Evolutionary conservation across 2,113 vertebrate genomes (phyloP), one percentile per base, ranked within the genome.

Genomic region (Pionites leucogaster): DNA sequence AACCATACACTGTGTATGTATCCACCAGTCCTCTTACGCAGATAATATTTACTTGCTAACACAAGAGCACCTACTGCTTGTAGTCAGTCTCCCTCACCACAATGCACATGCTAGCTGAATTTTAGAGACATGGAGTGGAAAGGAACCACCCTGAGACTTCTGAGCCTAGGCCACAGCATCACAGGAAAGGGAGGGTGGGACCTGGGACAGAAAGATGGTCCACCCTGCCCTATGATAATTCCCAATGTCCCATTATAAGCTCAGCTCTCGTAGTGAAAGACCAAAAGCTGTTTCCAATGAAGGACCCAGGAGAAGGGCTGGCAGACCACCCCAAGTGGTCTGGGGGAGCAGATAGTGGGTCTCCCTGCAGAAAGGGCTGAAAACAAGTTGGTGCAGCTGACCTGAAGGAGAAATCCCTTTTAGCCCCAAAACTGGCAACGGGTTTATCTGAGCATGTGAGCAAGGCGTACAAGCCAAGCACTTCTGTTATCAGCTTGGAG

Each of bases 401-500:
- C 47, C 63, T 35, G 60, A 37, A 37, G 47, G 33, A 95, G 17
- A 93, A 93, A 85, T 76, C 14, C 28, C n/a, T 89, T 83, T 64
- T 65, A 79, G 44, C 29, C 41, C 17, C 74, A 52, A 47, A 91
- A 78, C 35, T 85, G 81, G 74, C 47, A n/a, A 17, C 0, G 2
- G 33, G 11, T 79, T 86, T 91, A 70, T 91, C 52, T 52, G 22
- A 92, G 84, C 93, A 62, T 79, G 93, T 92, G 89, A 95, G 89
- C 57, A 52, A 84, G 27, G 69, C 7, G 0, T 69, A 69, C 2
- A 10, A 88, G 82, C 90, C 91, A 93, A 53, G 41, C 68, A 80
- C 52, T 92, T 82, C 62, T 87, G 77, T 77, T 96, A 94, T 95
- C 96, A 79, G 77, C 91, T 37, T 95, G 96, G 89, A 95, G 62